These are phyloP conservation scores for Apamea sordens DNA, from an alignment of 2,888 invertebrate genomes.

Conservation along the genomic window DNA sequence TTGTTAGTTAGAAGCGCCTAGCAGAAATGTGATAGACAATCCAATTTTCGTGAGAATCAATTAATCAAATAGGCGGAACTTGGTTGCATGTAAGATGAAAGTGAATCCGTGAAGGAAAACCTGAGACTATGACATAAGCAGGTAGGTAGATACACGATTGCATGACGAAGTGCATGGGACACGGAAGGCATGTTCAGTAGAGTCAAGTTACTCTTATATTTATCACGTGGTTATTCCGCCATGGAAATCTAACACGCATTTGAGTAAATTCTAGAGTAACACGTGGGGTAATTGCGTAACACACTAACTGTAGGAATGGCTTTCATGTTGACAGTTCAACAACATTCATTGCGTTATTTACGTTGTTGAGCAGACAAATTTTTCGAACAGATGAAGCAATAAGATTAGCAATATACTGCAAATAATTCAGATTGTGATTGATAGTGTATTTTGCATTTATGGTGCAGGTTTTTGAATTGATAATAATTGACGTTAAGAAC, in stretches of 20 bases:
- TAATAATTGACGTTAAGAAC: no score
- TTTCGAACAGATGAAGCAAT: no score
- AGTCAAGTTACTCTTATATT: background rate
- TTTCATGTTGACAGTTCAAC: no score
- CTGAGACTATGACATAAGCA: conserved; percentile 17
- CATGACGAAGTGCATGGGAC: background rate
- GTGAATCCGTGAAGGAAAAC: conserved; percentile 33
- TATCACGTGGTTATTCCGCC: background rate
- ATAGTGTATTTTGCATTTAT: no score
- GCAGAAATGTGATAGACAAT: conserved; percentile 21
- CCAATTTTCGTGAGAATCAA: conserved; percentile 44
- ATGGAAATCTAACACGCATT: background rate
- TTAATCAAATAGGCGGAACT: conserved; percentile 45
- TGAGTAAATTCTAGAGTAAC: no score
- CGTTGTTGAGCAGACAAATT: no score
- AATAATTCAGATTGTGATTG: no score
- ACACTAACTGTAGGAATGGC: no score
- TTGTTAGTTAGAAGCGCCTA: background rate
- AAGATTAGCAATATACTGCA: no score
- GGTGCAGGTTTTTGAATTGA: no score
- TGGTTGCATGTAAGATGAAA: conserved; percentile 45
- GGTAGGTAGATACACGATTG: background rate
- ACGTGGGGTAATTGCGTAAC: background rate
- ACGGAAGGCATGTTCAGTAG: background rate
- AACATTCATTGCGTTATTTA: no score